phyloP scores from a whole-genome alignment of 2,888 invertebrate species.

The Anoncus sp. region DNA sequence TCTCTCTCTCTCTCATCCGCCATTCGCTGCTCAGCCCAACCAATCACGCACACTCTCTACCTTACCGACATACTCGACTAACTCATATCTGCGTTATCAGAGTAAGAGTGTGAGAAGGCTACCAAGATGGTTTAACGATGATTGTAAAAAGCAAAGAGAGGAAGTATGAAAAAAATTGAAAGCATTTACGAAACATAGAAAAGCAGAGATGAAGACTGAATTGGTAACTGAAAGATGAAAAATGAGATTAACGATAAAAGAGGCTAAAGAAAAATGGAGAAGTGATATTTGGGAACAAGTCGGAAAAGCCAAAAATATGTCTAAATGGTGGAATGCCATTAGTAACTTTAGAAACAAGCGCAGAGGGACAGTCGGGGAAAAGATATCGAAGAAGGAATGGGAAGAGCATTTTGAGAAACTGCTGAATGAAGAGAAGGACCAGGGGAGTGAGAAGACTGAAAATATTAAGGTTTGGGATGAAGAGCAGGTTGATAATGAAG shows the following conservation, averaged over 20 bases:
- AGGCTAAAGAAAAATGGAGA: slow-evolving; percentile 16
- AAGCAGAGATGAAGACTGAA: too few species aligned
- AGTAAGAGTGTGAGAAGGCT: neutral
- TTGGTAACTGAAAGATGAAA: too few species aligned
- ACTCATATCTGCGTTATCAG: too few species aligned
- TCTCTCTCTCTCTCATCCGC: too few species aligned
- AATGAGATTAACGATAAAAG: too few species aligned
- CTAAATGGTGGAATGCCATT: slow-evolving; percentile 16
- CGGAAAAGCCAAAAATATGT: slow-evolving; percentile 30
- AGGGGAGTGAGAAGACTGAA: neutral
- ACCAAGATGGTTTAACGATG: slow-evolving; percentile 19
- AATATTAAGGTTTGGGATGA: neutral
- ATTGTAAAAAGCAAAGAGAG: slow-evolving; percentile 18
- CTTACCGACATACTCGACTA: too few species aligned
- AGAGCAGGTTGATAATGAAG: neutral
- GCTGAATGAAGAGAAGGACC: neutral
- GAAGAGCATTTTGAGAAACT: too few species aligned
- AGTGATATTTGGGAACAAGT: slow-evolving; percentile 23
- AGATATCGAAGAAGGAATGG: slow-evolving; percentile 6
- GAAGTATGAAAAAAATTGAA: slow-evolving; percentile 31
- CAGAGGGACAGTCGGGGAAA: slow-evolving; percentile 18
- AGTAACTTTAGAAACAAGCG: slow-evolving; percentile 5
- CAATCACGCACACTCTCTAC: too few species aligned
- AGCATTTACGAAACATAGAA: too few species aligned
- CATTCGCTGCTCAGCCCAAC: too few species aligned